A percentile compares a stretch with the other conserved stretches of the same genome.
Evolutionary conservation across 1,140 invertebrate species (phyloP).

Genomic region (Lasaia peninsularis): DNA sequence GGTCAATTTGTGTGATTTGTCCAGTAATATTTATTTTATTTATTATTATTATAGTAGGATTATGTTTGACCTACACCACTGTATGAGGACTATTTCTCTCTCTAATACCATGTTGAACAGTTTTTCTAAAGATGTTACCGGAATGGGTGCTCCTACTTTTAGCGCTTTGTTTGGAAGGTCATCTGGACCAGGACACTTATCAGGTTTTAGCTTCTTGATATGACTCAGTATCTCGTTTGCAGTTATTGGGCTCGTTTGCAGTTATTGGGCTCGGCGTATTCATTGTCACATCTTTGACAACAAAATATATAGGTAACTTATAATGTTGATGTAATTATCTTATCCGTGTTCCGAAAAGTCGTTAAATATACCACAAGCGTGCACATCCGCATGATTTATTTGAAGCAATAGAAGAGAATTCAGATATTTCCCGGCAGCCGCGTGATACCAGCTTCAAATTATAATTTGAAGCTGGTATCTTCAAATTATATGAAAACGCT

Average conservation of each 20-base stretch:
- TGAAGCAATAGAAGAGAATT: slow-evolving; percentile 11
- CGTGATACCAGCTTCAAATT: slow-evolving; percentile 19
- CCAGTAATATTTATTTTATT: no score
- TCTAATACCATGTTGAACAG: background rate
- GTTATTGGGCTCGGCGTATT: background rate
- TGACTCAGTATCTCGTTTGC: background rate
- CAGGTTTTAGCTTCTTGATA: background rate
- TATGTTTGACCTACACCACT: background rate
- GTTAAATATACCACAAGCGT: background rate
- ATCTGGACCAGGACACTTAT: background rate
- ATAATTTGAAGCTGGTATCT: no score
- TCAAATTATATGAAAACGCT: slow-evolving; percentile 23
- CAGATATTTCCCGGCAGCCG: slow-evolving; percentile 20
- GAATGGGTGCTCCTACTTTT: background rate
- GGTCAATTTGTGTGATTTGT: no score
- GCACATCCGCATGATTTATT: slow-evolving; percentile 1
- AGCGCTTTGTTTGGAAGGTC: background rate
- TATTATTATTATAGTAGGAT: background rate
- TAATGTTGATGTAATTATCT: background rate
- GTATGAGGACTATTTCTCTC: background rate
- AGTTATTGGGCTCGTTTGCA: background rate
- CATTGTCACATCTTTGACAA: background rate
- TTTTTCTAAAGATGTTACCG: background rate
- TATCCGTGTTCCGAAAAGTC: background rate
- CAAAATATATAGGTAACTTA: no score